phyloP scores from a whole-genome alignment of 2,113 vertebrate species.

The Dendropsophus ebraccatus region DNA sequence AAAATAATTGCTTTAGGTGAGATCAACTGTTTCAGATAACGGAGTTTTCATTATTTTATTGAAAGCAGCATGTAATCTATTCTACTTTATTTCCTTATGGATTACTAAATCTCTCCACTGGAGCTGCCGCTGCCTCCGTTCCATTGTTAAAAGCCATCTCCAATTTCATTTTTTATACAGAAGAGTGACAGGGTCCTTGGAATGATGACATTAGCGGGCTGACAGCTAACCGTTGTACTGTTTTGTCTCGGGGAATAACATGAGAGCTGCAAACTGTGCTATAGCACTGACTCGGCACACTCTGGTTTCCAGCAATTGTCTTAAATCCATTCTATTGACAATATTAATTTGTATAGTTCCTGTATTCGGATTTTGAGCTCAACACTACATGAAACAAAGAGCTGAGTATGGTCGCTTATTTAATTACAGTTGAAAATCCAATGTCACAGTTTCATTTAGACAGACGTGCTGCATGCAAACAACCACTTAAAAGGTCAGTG shows the following conservation, averaged over 20 bases:
- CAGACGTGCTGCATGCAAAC: neutral
- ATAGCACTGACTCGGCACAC: constrained; percentile 63
- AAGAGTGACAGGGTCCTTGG: constrained; percentile 46
- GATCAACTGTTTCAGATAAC: constrained; percentile 56
- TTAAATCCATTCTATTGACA: constrained; percentile 78
- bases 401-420: constrained; percentile 71
- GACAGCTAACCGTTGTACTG: constrained; percentile 45
- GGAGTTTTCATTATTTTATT: constrained; percentile 55
- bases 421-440: constrained; percentile 75
- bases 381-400: constrained; percentile 72
- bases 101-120: constrained; percentile 52
- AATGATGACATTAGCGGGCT: constrained; percentile 41
- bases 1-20: constrained; percentile 56
- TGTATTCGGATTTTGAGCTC: constrained; percentile 71
- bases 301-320: constrained; percentile 64
- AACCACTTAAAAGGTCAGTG: neutral
- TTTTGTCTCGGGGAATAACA: constrained; percentile 61
- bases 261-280: constrained; percentile 68
- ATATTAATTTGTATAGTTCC: constrained; percentile 73
- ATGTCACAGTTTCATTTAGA: constrained; percentile 62
- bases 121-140: constrained; percentile 32
- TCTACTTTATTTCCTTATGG: constrained; percentile 53
- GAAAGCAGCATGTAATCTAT: constrained; percentile 51
- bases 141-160: constrained; percentile 34
- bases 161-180: constrained; percentile 50